Conservation (phyloP, 2,113 vertebrate species). For the Budorcas taxicolor region DNA sequence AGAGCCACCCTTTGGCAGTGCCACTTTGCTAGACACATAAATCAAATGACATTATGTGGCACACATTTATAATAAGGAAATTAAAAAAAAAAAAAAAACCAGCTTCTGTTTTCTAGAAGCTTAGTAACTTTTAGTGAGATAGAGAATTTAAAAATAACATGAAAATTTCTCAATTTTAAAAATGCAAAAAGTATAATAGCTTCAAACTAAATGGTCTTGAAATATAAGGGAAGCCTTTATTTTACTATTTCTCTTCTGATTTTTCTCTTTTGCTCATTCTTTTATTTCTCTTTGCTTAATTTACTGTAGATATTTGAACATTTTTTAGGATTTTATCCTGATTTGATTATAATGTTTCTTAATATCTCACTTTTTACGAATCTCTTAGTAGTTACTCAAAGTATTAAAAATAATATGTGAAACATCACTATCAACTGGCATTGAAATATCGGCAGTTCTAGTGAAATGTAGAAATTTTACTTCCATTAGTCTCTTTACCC, state of each 20-base stretch:
- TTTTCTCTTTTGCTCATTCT: neutral
- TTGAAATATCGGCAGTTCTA: neutral
- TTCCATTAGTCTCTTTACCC: accelerated
- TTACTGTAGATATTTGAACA: neutral
- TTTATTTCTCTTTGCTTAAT: neutral
- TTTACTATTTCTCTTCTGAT: neutral
- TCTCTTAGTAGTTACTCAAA: neutral
- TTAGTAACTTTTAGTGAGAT: neutral
- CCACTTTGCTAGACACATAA: neutral
- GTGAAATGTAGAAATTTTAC: neutral
- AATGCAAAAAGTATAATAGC: neutral
- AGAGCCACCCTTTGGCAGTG: neutral
- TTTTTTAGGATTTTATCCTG: neutral
- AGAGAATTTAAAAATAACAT: neutral
- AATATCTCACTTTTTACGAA: neutral
- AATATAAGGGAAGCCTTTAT: neutral
- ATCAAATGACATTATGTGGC: neutral
- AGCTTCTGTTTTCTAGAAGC: neutral
- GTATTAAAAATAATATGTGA: neutral
- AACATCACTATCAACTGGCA: neutral
- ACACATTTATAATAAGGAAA: neutral
- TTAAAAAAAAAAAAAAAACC: neutral
- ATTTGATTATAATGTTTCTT: neutral
- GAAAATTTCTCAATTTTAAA: neutral
- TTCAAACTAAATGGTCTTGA: neutral